Evolutionary conservation across 2,888 invertebrate species (phyloP).

Genomic region (Corythucha ciliata): DNA sequence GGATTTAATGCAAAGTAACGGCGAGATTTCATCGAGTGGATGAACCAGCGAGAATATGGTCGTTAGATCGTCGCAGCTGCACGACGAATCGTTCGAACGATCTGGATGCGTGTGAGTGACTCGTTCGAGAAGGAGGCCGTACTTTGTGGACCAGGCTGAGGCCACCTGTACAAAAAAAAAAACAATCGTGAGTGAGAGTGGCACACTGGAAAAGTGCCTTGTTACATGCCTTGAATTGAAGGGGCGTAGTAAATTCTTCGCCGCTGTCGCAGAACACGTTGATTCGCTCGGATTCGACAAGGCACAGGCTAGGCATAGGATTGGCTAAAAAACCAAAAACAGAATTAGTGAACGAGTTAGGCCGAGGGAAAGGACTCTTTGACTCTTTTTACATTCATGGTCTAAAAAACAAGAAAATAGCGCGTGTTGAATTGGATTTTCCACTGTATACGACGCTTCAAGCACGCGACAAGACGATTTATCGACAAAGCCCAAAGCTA

Average conservation of each 20-base stretch:
- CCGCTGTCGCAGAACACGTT: slow-evolving; percentile 70
- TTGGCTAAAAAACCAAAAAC: slow-evolving; percentile 25
- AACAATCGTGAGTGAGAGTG: neutral
- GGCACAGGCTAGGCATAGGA: slow-evolving; percentile 49
- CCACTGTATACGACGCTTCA: slow-evolving; percentile 66
- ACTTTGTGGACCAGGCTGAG: slow-evolving; percentile 73
- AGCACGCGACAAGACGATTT: slow-evolving; percentile 38
- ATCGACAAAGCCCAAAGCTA: slow-evolving; percentile 30
- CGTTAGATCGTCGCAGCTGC: slow-evolving; percentile 45
- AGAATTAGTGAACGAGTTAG: slow-evolving; percentile 2
- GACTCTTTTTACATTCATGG: no score
- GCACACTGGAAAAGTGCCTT: neutral
- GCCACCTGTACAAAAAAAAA: slow-evolving; percentile 54
- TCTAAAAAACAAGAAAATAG: no score
- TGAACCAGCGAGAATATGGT: slow-evolving; percentile 78
- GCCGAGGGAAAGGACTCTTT: neutral
- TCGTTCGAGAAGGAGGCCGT: slow-evolving; percentile 75
- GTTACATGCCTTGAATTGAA: slow-evolving; percentile 55
- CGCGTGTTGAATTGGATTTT: slow-evolving; percentile 72
- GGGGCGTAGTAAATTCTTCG: slow-evolving; percentile 69
- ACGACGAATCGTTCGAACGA: slow-evolving; percentile 7
- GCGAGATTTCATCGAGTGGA: slow-evolving; percentile 84
- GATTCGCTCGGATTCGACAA: slow-evolving; percentile 65
- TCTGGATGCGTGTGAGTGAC: slow-evolving; percentile 38
- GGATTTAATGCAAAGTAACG: slow-evolving; percentile 63